phyloP scores from a whole-genome alignment of 2,888 invertebrate species.

The Coenonympha arcania region DNA sequence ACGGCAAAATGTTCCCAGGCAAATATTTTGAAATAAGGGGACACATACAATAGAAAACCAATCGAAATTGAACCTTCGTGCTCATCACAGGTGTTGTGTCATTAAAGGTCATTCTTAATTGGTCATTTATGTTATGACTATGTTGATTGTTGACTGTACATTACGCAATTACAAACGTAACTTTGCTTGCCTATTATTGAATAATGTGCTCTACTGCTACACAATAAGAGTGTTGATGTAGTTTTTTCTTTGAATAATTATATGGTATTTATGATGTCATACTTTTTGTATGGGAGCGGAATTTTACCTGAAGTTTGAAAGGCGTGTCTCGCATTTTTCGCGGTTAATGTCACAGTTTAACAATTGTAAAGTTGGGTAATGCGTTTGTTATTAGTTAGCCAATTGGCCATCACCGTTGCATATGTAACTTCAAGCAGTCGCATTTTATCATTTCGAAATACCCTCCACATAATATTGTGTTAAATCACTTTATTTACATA shows the following conservation, averaged over 20 bases:
- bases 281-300: conserved; percentile 23
- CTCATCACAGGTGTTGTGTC: conserved; percentile 26
- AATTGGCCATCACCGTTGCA: background rate
- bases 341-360: conserved; percentile 11
- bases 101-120: conserved; percentile 32
- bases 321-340: conserved; percentile 18
- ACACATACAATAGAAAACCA: conserved; percentile 22
- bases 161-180: background rate
- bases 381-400: background rate
- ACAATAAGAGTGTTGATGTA: conserved; percentile 2
- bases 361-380: background rate
- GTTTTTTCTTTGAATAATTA: conserved; percentile 6
- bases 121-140: conserved; percentile 15
- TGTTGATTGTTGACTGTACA: conserved; percentile 3
- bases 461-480: too few relatives aligned
- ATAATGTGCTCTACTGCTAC: conserved; percentile 9
- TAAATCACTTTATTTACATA: too few relatives aligned
- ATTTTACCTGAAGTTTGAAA: conserved; percentile 21
- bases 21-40: conserved; percentile 18
- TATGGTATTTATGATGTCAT: conserved; percentile 17
- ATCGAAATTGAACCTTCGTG: conserved; percentile 28
- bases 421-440: too few relatives aligned
- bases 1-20: conserved; percentile 14
- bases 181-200: background rate
- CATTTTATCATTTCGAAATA: too few relatives aligned